Percentiles rank a stretch among this genome's conserved stretches.
These are phyloP conservation scores for Drosophila anceps DNA, from an alignment of 2,888 invertebrate species.

Conservation along the genomic window DNA sequence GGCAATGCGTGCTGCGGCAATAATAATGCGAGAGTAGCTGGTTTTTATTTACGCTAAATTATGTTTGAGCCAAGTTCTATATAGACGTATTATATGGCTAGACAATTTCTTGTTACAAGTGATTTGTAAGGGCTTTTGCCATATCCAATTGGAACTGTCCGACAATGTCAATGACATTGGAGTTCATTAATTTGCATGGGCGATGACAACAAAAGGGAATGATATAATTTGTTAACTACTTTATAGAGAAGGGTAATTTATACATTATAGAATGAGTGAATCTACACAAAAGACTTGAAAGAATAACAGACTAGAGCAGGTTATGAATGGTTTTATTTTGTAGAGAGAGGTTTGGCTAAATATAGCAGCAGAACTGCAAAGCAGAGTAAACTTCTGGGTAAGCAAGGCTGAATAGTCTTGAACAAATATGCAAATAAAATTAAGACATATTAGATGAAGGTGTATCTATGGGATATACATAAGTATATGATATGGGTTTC, in stretches of 20 bases:
- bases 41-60: slow-evolving; percentile 71
- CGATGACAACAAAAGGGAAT: not conserved
- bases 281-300: not conserved
- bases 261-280: not conserved
- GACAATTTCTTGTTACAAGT: slow-evolving; percentile 29
- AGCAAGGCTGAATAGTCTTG: not conserved
- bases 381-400: not conserved
- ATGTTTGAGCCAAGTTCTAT: slow-evolving; percentile 45
- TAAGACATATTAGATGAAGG: too few species aligned
- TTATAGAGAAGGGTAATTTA: not conserved
- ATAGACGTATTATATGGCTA: slow-evolving; percentile 14
- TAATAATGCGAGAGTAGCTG: slow-evolving; percentile 37
- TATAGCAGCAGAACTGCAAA: too few species aligned
- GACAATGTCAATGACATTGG: slow-evolving; percentile 47
- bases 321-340: not conserved
- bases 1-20: slow-evolving; percentile 42
- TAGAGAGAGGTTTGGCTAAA: not conserved
- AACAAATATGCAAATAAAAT: not conserved
- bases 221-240: not conserved
- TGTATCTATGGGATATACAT: too few species aligned
- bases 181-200: slow-evolving; percentile 38
- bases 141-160: slow-evolving; percentile 29
- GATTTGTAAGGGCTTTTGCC: slow-evolving; percentile 39
- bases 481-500: too few species aligned
- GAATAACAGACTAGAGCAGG: not conserved